phyloP scores from a whole-genome alignment of 2,113 vertebrate species.

The Myotis brandtii region DNA sequence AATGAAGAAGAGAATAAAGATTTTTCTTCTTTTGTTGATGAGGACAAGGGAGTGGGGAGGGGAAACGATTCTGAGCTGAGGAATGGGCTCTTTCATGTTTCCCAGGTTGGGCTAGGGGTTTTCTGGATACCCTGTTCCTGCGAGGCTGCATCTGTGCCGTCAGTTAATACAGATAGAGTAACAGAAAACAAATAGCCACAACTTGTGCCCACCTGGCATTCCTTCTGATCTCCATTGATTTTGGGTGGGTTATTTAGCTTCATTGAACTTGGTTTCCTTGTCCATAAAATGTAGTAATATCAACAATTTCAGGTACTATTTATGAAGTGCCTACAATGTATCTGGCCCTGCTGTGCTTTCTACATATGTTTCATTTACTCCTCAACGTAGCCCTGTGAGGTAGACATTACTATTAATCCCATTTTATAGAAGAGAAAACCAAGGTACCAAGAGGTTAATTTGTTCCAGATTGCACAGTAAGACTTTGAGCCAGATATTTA shows the following conservation, averaged over 20 bases:
- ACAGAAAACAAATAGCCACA: background rate
- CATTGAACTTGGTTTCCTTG: background rate
- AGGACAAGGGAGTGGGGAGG: background rate
- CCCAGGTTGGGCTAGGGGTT: background rate
- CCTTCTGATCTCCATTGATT: background rate
- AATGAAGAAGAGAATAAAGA: background rate
- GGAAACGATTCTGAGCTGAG: background rate
- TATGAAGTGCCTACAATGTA: background rate
- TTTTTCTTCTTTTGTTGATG: background rate
- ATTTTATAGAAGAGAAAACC: background rate
- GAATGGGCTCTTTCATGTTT: background rate
- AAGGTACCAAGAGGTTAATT: background rate
- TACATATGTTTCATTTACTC: background rate
- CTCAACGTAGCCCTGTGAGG: background rate
- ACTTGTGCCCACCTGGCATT: background rate
- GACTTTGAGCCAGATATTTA: background rate
- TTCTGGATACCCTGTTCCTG: background rate
- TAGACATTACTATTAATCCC: background rate
- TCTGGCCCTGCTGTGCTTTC: background rate
- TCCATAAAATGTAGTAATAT: background rate
- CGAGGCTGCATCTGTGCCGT: background rate
- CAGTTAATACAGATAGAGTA: background rate
- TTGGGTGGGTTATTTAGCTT: background rate
- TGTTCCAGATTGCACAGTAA: background rate
- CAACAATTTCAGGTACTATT: background rate